phyloP scores from a whole-genome alignment of 1,140 invertebrate species.

The Saccostrea echinata region DNA sequence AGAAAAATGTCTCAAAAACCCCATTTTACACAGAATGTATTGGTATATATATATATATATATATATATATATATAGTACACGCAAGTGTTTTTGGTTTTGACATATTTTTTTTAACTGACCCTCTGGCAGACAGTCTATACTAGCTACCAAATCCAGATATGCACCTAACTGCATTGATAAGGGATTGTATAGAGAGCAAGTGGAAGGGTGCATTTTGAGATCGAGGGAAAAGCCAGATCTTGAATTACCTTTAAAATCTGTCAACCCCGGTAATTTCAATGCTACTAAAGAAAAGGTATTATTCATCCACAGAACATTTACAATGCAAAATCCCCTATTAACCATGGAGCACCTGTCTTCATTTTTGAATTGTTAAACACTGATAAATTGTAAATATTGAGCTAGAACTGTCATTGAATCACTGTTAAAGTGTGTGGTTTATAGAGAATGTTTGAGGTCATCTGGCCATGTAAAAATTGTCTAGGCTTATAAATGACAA shows the following conservation, averaged over 20 bases:
- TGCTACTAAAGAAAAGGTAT: not conserved
- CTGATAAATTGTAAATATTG: constrained; percentile 13
- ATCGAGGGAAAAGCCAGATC: not conserved
- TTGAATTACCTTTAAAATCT: not conserved
- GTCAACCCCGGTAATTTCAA: not conserved
- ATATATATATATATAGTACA: too few relatives aligned
- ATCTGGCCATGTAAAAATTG: not conserved
- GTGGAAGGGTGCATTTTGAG: not conserved
- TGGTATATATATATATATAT: too few relatives aligned
- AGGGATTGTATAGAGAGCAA: not conserved
- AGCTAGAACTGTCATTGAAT: not conserved
- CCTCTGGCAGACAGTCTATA: not conserved
- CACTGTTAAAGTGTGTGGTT: not conserved
- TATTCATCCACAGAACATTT: constrained; percentile 13
- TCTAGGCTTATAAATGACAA: constrained; percentile 16
- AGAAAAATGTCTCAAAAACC: too few relatives aligned
- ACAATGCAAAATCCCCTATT: not conserved
- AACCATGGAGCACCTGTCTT: not conserved
- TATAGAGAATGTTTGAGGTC: not conserved
- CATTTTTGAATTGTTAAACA: not conserved
- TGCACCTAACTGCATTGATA: constrained; percentile 16
- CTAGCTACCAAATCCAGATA: not conserved
- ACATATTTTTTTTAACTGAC: not conserved
- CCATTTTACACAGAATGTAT: too few relatives aligned
- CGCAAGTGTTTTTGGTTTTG: too few relatives aligned